Evolutionary conservation across 92 coral and sea anemone genomes (phyloP), one percentile per base, ranked within the genome.

Genomic region (Chrysogorgia sp.): DNA sequence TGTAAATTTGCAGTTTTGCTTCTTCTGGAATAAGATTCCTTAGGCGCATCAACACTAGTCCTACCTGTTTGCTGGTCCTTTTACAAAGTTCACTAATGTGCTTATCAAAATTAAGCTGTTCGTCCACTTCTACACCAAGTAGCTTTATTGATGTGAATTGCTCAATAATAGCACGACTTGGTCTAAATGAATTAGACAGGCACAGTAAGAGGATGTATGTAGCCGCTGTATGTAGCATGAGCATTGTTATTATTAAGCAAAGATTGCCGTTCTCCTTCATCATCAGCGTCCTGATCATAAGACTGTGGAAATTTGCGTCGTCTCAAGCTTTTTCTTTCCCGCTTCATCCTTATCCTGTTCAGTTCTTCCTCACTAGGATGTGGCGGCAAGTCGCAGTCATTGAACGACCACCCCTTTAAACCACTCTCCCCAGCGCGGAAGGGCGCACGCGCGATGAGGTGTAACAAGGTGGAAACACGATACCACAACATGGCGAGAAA

Each of bases 381-480:
- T 0, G 75, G 75, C 19, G 86, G 86, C 0, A 93, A 92, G 49
- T 93, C 81, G 6, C 40, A 77, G 33, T 93, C 86, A 37, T 79
- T 75, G 65, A 93, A 93, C 0, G 97, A 82, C 90, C 88, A 93
- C 22, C 56, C 75, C 31, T 63, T 75, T 84, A 80, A 82, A n/a
- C 85, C 88, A 37, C 71, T 14, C n/a, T 80, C 87, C 10, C 97
- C 97, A 37, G 92, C 90, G 37, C 67, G 87, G 97, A 96, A 93
- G 23, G 98, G 94, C 33, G 98, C 97, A 24, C 98, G 96, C 35
- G 98, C 98, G 20, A 93, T 45, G 81, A 93, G 62, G 85, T 93
- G 98, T 67, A 83, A 79, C 45, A 79, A 40, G 10, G 98, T 93
- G 58, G 81, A 70, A 23, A 81, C 71, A n/a, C 98, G 89, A 81